These are phyloP conservation scores for Callorhinus ursinus DNA, from an alignment of 2,113 vertebrate species.

Conservation along the genomic window DNA sequence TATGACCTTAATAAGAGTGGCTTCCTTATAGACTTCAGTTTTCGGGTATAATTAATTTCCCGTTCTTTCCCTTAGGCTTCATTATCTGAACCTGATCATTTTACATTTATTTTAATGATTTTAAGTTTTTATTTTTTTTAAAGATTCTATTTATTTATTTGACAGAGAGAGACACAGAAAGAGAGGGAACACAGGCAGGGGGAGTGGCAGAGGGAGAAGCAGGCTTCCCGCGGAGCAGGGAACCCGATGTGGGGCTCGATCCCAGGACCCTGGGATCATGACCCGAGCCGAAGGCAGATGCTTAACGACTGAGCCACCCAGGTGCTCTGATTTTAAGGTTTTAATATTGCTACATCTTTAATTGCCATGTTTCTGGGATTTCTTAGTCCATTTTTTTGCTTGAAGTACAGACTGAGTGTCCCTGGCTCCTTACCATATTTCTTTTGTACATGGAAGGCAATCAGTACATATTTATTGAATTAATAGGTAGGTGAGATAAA, in stretches of 20 bases:
- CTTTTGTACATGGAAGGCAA: neutral
- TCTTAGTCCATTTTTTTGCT: neutral
- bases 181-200: too few species aligned
- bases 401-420: neutral
- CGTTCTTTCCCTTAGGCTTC: neutral
- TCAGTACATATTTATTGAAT: neutral
- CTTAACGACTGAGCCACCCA: too few species aligned
- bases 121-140: neutral
- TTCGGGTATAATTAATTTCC: neutral
- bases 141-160: too few species aligned
- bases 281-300: too few species aligned
- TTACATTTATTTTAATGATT: neutral
- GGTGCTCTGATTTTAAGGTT: neutral
- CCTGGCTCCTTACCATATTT: neutral
- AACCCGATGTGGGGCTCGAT: too few species aligned
- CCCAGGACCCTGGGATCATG: too few species aligned
- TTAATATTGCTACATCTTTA: neutral
- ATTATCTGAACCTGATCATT: neutral
- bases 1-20: neutral
- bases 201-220: too few species aligned
- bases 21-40: neutral
- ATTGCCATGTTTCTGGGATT: neutral
- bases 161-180: too few species aligned
- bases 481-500: neutral
- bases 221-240: too few species aligned